Percentiles rank a stretch among this genome's conserved stretches.
Conservation (phyloP, 2,113 vertebrate genomes). For the Prolemur simus region DNA sequence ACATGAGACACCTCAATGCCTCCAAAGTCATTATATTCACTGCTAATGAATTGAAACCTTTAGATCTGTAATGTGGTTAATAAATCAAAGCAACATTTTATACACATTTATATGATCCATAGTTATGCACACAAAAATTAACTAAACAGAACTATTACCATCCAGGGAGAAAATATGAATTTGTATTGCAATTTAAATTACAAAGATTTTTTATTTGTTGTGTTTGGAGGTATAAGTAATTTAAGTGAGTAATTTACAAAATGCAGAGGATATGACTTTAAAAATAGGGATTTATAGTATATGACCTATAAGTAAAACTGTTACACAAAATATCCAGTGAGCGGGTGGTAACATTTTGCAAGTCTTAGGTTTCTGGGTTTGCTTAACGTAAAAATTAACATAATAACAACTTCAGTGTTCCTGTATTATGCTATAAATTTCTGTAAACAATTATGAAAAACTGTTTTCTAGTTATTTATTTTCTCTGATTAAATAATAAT, state of each 20-base stretch:
- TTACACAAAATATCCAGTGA: neutral
- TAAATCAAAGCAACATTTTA: constrained; percentile 53
- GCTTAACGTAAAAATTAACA: neutral
- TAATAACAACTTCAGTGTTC: neutral
- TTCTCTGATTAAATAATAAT: neutral
- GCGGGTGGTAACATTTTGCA: neutral
- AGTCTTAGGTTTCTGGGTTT: constrained; percentile 33
- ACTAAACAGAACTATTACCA: constrained; percentile 16
- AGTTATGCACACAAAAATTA: constrained; percentile 18
- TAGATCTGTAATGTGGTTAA: constrained; percentile 19
- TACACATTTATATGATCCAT: constrained; percentile 5
- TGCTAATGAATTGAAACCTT: constrained; percentile 57
- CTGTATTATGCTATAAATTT: neutral
- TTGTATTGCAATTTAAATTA: constrained; percentile 10
- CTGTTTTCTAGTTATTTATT: neutral
- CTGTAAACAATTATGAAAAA: neutral
- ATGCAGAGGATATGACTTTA: neutral
- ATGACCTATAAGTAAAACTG: neutral
- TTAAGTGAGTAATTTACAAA: constrained; percentile 23
- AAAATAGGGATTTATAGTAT: constrained; percentile 8
- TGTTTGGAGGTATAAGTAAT: neutral
- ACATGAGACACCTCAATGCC: constrained; percentile 20
- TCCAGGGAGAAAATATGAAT: constrained; percentile 11
- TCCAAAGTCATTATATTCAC: constrained; percentile 71
- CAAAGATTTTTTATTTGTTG: neutral